Evolutionary conservation across 2,888 invertebrate species (phyloP), one percentile per base, ranked within the genome.

Genomic region (Monochamus alternatus): DNA sequence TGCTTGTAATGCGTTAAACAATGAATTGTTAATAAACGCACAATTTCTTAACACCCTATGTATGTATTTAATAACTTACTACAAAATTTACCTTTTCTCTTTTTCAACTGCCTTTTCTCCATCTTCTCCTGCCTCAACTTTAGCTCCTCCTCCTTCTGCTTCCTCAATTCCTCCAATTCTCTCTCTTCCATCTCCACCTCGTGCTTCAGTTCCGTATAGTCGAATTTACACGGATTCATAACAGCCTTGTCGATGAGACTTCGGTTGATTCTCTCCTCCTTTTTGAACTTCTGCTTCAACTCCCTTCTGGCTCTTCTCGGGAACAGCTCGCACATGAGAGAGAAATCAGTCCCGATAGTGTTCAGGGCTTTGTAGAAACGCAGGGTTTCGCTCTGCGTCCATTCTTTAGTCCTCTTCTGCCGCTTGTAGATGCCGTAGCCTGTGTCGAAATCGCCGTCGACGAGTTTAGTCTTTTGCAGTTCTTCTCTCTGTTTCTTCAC

Each of bases 331-430:
- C 93, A 91, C 96, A 98, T 98, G 69, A 97, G 89, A 5, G 96
- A 93, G 89, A 98, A 98, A 90, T 98, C 98, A 0, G 98, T 97
- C 0, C 98, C 98, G 67, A 98, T 92, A 8, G 94, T 94, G 82
- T 95, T 96, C 9, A 98, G 89, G 0, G 97, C 97, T 84, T 95
- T 93, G 89, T 97, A 98, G 89, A 98, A 98, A 81, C 95, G 94
- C n/a, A 96, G 90, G 0, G 97, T 98, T 86, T 98, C 97, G 75
- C 91, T 91, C 51, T 92, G 91, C 8, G 90, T 89, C 97, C 97
- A 97, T 60, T 95, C 94, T 71, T 93, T 93, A 0, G 94, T 91
- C 63, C 94, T 92, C 80, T 92, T 91, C 14, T 92, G 90, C 32
- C 93, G 92, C 74, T 93, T 93, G 86, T 94, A 95, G 79, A 93